Percentiles rank a stretch among this genome's conserved stretches.
Evolutionary conservation across 1,140 invertebrate species (phyloP).

Genomic region (Manduca sexta): DNA sequence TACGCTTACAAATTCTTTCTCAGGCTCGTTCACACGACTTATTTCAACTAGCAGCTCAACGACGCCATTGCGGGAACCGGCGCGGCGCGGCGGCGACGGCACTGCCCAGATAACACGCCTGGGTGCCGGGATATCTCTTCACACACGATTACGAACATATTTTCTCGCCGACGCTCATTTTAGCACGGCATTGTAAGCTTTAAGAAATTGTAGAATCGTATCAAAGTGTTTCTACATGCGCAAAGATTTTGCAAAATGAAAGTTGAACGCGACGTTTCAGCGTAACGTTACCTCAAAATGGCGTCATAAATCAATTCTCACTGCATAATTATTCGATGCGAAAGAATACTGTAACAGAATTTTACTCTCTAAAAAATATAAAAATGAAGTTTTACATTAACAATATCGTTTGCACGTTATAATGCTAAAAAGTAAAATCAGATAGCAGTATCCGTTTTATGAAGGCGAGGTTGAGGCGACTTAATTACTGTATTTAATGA

Average conservation of each 20-base stretch:
- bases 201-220: no score
- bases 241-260: neutral
- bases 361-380: no score
- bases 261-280: neutral
- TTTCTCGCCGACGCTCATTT: neutral
- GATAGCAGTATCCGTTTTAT: no score
- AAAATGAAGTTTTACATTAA: no score
- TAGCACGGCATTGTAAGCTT: no score
- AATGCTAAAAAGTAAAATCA: no score
- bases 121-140: conserved; percentile 12
- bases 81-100: conserved; percentile 9
- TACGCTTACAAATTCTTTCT: neutral
- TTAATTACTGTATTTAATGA: no score
- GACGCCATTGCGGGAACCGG: conserved; percentile 16
- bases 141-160: conserved; percentile 18
- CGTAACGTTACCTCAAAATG: conserved; percentile 5
- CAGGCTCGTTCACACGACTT: conserved; percentile 6
- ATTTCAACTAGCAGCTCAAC: conserved; percentile 12
- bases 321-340: no score
- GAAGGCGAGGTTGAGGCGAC: no score
- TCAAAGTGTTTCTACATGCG: no score
- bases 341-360: no score
- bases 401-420: no score
- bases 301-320: neutral
- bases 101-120: conserved; percentile 22